A percentile compares a stretch with the other conserved stretches of the same genome.
Conservation (phyloP, 92 coral and sea anemone genomes). For the Diadumene lineata region DNA sequence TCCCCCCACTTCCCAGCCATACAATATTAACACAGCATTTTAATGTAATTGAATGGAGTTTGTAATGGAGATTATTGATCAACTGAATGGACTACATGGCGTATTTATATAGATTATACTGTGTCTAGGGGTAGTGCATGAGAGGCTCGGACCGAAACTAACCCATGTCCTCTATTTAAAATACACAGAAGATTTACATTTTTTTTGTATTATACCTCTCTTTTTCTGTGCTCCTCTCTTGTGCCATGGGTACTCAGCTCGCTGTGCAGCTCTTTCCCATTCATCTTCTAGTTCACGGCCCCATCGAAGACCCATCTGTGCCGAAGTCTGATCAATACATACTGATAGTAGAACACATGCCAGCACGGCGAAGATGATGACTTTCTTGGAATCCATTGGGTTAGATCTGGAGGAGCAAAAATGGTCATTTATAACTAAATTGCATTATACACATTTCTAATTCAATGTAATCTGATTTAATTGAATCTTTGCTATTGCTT, state of each 20-base stretch:
- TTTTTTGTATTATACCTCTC: not conserved
- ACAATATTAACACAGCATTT: too few relatives aligned
- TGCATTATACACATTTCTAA: too few relatives aligned
- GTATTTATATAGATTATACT: too few relatives aligned
- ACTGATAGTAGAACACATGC: slow-evolving; percentile 23
- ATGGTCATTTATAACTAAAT: too few relatives aligned
- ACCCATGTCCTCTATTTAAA: not conserved
- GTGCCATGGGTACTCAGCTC: not conserved
- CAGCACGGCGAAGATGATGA: slow-evolving; percentile 16
- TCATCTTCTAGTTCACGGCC: not conserved
- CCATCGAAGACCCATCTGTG: slow-evolving; percentile 25
- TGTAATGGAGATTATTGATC: too few relatives aligned
- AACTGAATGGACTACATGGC: too few relatives aligned
- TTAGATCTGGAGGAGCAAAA: not conserved
- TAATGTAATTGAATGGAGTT: too few relatives aligned
- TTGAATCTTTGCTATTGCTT: too few relatives aligned
- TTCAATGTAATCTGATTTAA: too few relatives aligned
- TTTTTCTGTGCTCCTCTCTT: not conserved
- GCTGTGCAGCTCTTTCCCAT: not conserved
- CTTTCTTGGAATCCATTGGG: slow-evolving; percentile 22
- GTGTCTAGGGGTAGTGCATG: too few relatives aligned
- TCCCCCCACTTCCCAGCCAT: too few relatives aligned
- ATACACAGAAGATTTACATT: not conserved
- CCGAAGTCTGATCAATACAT: slow-evolving; percentile 18
- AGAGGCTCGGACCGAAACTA: not conserved